These are phyloP conservation scores for Emberiza fucata DNA, from an alignment of 2,113 vertebrate genomes.

Conservation along the genomic window DNA sequence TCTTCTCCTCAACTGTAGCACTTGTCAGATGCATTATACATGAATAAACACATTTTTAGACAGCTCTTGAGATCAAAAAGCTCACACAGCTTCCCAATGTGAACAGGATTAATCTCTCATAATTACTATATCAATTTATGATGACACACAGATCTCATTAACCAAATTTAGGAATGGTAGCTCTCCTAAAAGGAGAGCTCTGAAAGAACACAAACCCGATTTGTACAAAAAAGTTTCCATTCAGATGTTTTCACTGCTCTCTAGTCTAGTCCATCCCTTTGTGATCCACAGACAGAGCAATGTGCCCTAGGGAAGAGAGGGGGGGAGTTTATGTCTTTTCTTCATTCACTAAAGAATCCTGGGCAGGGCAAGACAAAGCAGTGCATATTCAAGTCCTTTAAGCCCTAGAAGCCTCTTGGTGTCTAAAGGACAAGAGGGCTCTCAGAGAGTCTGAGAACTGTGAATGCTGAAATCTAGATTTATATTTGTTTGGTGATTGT, in stretches of 20 bases:
- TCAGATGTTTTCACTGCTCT: not conserved
- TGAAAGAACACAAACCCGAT: not conserved
- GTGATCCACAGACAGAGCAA: not conserved
- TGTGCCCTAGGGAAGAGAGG: not conserved
- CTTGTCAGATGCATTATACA: conserved; percentile 62
- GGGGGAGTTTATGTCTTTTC: not conserved
- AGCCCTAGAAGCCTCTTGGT: conserved; percentile 9
- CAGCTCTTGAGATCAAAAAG: conserved; percentile 68
- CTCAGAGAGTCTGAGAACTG: conserved; percentile 17
- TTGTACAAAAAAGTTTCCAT: not conserved
- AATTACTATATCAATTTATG: conserved; percentile 69
- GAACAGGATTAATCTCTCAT: conserved; percentile 66
- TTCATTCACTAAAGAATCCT: conserved; percentile 29
- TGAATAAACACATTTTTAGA: conserved; percentile 67
- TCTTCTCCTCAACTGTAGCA: conserved; percentile 42
- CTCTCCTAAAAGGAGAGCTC: not conserved
- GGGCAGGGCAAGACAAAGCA: conserved; percentile 7
- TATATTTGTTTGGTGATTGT: not conserved
- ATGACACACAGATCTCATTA: conserved; percentile 67
- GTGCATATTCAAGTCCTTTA: conserved; percentile 10
- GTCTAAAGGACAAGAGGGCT: conserved; percentile 27
- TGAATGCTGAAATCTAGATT: conserved; percentile 16
- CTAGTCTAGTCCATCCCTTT: not conserved
- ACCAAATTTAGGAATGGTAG: conserved; percentile 30
- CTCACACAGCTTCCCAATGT: conserved; percentile 66